Conservation (phyloP, 2,113 vertebrate genomes). For the Myrmophylax atrothorax region DNA sequence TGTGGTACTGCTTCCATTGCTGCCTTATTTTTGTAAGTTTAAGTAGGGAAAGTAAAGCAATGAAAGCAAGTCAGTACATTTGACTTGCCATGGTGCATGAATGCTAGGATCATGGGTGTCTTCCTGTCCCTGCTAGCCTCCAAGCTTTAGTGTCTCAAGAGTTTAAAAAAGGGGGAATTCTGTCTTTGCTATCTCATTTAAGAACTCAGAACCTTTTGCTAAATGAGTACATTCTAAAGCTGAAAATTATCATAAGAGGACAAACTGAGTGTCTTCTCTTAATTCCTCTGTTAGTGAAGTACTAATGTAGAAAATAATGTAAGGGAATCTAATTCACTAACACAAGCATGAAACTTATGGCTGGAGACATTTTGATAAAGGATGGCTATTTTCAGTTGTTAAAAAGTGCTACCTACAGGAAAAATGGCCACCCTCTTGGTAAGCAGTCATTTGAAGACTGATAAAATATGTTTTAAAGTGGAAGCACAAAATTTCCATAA, state of each 20-base stretch:
- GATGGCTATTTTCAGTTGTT: not conserved
- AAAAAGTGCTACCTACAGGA: not conserved
- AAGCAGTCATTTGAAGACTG: not conserved
- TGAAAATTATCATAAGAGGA: not conserved
- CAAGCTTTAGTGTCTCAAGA: not conserved
- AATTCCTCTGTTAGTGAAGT: not conserved
- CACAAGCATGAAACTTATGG: not conserved
- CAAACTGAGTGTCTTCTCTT: not conserved
- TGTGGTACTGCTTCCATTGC: not conserved
- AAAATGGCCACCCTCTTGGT: fast-evolving
- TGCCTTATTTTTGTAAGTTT: not conserved
- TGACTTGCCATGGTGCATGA: not conserved
- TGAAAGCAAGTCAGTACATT: not conserved
- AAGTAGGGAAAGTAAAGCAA: not conserved
- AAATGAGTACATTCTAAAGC: not conserved
- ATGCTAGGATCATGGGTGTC: not conserved
- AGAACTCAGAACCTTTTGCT: not conserved
- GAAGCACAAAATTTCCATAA: not conserved
- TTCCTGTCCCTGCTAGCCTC: not conserved
- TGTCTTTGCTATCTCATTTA: not conserved
- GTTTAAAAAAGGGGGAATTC: fast-evolving
- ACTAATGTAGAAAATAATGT: not conserved
- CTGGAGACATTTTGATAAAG: not conserved
- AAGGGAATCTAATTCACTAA: not conserved
- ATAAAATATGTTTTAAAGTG: not conserved